Evolutionary conservation across 2,888 invertebrate genomes (phyloP).

Genomic region (Sphaeridia pumilis): DNA sequence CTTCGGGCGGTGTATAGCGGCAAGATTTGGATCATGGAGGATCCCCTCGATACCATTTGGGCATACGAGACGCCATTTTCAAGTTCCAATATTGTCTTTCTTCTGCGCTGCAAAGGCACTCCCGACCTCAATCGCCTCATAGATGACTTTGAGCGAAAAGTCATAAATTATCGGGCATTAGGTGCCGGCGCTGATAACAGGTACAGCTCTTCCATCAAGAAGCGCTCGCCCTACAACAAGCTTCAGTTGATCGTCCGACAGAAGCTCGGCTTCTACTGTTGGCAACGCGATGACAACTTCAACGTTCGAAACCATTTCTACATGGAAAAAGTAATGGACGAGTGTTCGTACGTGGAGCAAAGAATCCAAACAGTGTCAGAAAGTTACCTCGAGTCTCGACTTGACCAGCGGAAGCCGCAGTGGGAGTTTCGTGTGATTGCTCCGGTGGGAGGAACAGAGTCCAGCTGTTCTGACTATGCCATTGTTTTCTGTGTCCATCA

Average conservation of each 20-base stretch:
- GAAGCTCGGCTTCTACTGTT: conserved; percentile 26
- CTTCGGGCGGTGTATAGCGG: conserved; percentile 1
- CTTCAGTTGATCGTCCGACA: conserved; percentile 24
- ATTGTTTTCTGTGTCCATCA: conserved; percentile 25
- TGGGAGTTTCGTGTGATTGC: conserved; percentile 25
- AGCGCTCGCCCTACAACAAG: conserved; percentile 27
- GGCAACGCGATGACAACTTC: conserved; percentile 23
- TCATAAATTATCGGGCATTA: conserved; percentile 17
- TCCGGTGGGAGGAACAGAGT: conserved; percentile 5
- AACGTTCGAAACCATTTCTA: conserved; percentile 26
- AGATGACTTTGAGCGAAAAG: conserved; percentile 25
- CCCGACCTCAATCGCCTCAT: conserved; percentile 22
- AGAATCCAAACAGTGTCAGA: conserved; percentile 22
- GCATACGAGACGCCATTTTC: conserved; percentile 22
- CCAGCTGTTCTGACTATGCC: conserved; percentile 5
- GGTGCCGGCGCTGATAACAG: conserved; percentile 8
- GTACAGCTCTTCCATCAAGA: conserved; percentile 16
- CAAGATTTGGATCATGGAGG: conserved; percentile 12
- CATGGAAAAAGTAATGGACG: conserved; percentile 19
- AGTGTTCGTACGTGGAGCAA: conserved; percentile 20
- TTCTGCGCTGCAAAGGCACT: conserved; percentile 19
- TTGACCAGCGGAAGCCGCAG: conserved; percentile 21
- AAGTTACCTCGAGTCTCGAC: conserved; percentile 23
- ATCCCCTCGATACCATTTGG: conserved; percentile 27
- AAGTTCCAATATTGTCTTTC: conserved; percentile 29